These are phyloP conservation scores for Ischnura elegans DNA, from an alignment of 2,888 invertebrate species.

Conservation along the genomic window DNA sequence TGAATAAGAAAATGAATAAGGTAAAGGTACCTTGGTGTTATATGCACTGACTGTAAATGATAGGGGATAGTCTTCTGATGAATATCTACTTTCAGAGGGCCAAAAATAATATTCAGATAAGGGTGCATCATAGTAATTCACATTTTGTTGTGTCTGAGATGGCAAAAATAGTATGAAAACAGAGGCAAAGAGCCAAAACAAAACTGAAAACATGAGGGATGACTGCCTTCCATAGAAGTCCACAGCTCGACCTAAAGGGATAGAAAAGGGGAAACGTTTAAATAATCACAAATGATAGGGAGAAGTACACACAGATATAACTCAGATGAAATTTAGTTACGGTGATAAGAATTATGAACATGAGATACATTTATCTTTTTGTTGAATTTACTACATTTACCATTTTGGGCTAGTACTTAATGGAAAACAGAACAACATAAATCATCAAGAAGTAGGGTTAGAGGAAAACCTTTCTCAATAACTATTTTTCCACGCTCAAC, in stretches of 20 bases:
- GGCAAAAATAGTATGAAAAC: background rate
- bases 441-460: too few relatives aligned
- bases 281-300: too few relatives aligned
- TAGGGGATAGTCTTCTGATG: background rate
- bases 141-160: background rate
- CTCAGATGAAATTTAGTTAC: too few relatives aligned
- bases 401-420: too few relatives aligned
- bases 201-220: constrained; percentile 31
- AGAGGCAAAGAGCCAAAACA: background rate
- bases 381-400: too few relatives aligned
- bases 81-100: background rate
- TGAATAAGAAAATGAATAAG: background rate
- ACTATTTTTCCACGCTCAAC: too few relatives aligned
- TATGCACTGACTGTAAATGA: background rate
- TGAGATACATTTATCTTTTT: too few relatives aligned
- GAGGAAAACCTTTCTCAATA: too few relatives aligned
- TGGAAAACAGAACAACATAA: too few relatives aligned
- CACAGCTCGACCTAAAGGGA: constrained; percentile 39
- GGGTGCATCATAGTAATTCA: background rate
- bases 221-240: constrained; percentile 36
- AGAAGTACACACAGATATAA: too few relatives aligned
- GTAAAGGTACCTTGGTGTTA: background rate
- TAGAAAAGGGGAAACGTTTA: background rate
- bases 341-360: too few relatives aligned
- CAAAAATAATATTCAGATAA: background rate